These are phyloP conservation scores for Drosophila trichaetosa DNA, from an alignment of 2,888 invertebrate genomes.

Conservation along the genomic window DNA sequence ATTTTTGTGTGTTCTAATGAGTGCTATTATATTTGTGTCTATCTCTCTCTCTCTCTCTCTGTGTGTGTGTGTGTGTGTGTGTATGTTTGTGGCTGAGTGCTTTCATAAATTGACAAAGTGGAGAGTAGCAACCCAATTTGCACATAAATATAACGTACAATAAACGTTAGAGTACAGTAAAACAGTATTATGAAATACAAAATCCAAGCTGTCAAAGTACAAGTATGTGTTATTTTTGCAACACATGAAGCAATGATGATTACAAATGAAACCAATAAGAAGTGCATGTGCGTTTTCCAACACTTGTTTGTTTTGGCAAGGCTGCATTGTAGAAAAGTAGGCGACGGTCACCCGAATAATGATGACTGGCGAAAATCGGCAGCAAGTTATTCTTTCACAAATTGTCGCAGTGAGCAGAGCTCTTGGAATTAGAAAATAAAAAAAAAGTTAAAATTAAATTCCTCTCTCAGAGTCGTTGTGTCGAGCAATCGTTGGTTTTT, in stretches of 20 bases:
- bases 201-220: not conserved
- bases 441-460: constrained; percentile 75
- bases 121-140: constrained; percentile 21
- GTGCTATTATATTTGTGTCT: not conserved
- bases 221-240: not conserved
- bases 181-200: not conserved
- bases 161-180: not conserved
- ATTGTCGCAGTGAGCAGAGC: constrained; percentile 80
- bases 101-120: constrained; percentile 33
- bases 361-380: constrained; percentile 13
- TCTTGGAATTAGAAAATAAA: constrained; percentile 73
- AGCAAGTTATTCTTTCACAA: constrained; percentile 71
- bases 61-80: not conserved
- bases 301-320: constrained; percentile 8
- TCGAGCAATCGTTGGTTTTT: constrained; percentile 65
- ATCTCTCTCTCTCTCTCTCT: too few species aligned
- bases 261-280: not conserved
- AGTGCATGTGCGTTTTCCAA: constrained; percentile 1
- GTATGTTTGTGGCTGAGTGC: constrained; percentile 16
- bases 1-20: constrained; percentile 20
- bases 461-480: constrained; percentile 80
- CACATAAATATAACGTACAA: not conserved
- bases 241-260: not conserved
- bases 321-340: constrained; percentile 30
- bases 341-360: constrained; percentile 12